Evolutionary conservation across 2,888 invertebrate genomes (phyloP).

Genomic region (Lapara coniferarum): DNA sequence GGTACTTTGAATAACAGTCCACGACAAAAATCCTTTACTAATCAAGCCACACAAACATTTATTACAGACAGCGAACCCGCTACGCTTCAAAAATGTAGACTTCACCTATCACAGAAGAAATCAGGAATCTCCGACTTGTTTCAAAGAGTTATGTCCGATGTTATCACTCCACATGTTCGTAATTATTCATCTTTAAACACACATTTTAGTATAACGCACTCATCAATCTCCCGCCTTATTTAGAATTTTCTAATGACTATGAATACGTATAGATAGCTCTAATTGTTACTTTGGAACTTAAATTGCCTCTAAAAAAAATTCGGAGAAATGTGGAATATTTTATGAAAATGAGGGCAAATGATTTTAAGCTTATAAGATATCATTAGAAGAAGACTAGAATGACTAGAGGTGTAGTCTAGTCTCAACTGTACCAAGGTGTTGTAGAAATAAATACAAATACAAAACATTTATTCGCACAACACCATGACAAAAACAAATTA

Average conservation of each 20-base stretch:
- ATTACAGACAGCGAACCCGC: neutral
- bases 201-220: slow-evolving; percentile 6
- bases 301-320: slow-evolving; percentile 36
- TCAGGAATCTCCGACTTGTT: slow-evolving; percentile 1
- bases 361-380: too few relatives aligned
- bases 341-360: neutral
- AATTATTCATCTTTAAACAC: slow-evolving; percentile 23
- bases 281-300: slow-evolving; percentile 44
- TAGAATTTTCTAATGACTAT: slow-evolving; percentile 45
- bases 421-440: too few relatives aligned
- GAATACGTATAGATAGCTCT: slow-evolving; percentile 46
- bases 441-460: too few relatives aligned
- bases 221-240: slow-evolving; percentile 18
- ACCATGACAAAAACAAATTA: too few relatives aligned
- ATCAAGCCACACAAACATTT: neutral
- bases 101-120: neutral
- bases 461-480: too few relatives aligned
- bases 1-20: too few relatives aligned
- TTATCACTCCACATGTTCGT: slow-evolving; percentile 7
- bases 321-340: slow-evolving; percentile 29
- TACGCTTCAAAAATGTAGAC: neutral
- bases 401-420: too few relatives aligned
- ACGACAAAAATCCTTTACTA: neutral
- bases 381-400: too few relatives aligned
- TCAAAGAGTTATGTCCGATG: slow-evolving; percentile 20